A percentile compares a stretch with the other conserved stretches of the same genome.
Evolutionary conservation across 2,113 vertebrate species (phyloP).

Genomic region (Dasyornis broadbenti): DNA sequence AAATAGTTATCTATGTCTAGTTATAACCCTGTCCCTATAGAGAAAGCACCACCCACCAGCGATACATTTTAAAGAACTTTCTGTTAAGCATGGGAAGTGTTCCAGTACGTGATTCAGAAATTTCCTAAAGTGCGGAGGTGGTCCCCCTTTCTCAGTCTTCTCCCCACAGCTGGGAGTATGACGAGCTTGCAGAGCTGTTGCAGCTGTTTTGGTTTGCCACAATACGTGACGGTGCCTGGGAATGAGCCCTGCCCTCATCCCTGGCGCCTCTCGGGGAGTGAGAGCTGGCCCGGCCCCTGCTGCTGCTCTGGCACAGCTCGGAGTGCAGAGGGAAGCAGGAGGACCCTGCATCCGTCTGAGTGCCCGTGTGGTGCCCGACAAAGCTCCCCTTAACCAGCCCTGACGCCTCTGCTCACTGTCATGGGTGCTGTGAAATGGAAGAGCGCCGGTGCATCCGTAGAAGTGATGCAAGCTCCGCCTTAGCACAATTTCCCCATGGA

Average conservation of each 20-base stretch:
- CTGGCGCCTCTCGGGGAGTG: accelerated
- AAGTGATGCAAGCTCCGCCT: background rate
- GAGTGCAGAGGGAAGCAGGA: background rate
- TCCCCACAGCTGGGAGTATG: background rate
- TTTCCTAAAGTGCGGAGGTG: background rate
- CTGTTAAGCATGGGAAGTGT: background rate
- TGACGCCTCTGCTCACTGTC: background rate
- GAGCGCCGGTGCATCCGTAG: accelerated
- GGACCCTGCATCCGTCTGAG: background rate
- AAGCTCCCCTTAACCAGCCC: background rate
- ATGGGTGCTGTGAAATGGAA: background rate
- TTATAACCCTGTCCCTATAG: background rate
- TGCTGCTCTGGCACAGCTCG: background rate
- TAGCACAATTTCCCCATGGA: background rate
- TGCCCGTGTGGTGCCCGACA: accelerated
- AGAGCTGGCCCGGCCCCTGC: accelerated
- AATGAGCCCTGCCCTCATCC: background rate
- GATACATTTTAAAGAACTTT: background rate
- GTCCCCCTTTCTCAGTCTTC: background rate
- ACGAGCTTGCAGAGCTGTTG: background rate
- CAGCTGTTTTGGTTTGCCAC: background rate
- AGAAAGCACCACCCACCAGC: background rate
- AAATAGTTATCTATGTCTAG: background rate
- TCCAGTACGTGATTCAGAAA: background rate
- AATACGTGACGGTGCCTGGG: background rate